Conservation (phyloP, 2,888 invertebrate species). For the Trichopria drosophilae region DNA sequence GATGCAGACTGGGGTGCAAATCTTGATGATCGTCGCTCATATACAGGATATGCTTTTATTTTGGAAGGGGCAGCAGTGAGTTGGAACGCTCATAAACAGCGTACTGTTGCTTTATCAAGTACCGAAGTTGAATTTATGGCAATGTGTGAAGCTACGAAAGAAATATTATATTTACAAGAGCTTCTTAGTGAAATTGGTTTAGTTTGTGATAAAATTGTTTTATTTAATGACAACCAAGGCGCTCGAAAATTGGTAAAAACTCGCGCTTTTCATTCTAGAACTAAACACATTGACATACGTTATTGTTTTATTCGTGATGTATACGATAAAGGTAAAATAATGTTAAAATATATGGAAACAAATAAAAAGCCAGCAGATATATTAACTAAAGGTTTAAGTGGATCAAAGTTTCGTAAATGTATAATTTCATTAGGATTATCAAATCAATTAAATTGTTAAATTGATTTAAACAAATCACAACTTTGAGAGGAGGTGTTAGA, state of each 20-base stretch:
- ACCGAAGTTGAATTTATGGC: conserved; percentile 7
- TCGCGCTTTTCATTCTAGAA: background rate
- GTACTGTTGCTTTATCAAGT: conserved; percentile 4
- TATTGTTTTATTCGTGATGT: conserved; percentile 1
- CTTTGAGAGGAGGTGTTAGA: too few relatives aligned
- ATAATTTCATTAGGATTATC: too few relatives aligned
- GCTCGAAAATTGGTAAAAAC: background rate
- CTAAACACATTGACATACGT: background rate
- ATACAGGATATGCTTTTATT: conserved; percentile 4
- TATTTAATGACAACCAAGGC: background rate
- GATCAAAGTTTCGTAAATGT: too few relatives aligned
- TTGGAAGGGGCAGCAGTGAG: background rate
- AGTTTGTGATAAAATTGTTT: background rate
- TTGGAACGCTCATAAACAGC: conserved; percentile 7
- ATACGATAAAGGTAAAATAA: too few relatives aligned
- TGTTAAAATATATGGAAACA: background rate
- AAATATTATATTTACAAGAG: background rate
- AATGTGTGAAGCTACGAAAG: background rate
- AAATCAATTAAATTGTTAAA: too few relatives aligned
- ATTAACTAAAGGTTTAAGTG: conserved; percentile 1
- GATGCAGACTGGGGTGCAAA: conserved; percentile 24
- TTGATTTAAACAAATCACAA: too few relatives aligned
- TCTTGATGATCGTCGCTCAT: background rate
- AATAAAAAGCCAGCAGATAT: conserved; percentile 7
- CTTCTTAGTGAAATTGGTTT: background rate